Conservation (phyloP, 2,797 vertebrate genomes). For the Knipowitschia caucasica region DNA sequence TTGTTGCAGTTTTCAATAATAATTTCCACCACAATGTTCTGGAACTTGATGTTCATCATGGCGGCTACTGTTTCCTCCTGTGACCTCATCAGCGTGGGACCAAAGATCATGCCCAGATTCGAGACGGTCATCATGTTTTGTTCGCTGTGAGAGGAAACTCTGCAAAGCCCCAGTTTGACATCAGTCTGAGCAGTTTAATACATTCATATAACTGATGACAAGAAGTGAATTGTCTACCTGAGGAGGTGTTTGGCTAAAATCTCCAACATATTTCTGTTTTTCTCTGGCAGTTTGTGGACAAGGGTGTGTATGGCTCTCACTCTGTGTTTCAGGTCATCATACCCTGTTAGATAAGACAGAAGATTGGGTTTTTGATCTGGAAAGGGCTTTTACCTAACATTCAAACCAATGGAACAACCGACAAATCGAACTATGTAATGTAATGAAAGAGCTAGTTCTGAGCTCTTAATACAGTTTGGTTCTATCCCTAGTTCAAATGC, state of each 20-base stretch:
- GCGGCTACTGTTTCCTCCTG: constrained; percentile 98
- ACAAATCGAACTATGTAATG: no score
- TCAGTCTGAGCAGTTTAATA: not conserved
- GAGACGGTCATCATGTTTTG: constrained; percentile 97
- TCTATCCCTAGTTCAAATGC: no score
- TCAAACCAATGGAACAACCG: no score
- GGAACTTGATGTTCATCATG: constrained; percentile 99
- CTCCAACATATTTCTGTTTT: constrained; percentile 94
- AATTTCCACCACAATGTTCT: constrained; percentile 98
- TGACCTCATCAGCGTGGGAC: constrained; percentile 95
- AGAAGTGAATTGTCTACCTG: constrained; percentile 67
- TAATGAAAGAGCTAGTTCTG: no score
- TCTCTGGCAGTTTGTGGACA: constrained; percentile 91
- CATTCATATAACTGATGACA: not conserved
- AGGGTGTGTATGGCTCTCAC: constrained; percentile 93
- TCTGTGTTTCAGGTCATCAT: constrained; percentile 94
- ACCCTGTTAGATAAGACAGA: constrained; percentile 76
- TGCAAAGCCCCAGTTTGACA: constrained; percentile 37
- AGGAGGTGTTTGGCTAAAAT: constrained; percentile 91
- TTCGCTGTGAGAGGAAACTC: constrained; percentile 91
- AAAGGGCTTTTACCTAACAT: no score
- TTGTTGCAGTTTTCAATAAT: constrained; percentile 96
- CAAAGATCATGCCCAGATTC: constrained; percentile 97
- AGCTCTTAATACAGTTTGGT: no score
- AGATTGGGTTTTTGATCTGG: no score